phyloP scores from a whole-genome alignment of 2,888 invertebrate genomes.

The Dromius quadrimaculatus region DNA sequence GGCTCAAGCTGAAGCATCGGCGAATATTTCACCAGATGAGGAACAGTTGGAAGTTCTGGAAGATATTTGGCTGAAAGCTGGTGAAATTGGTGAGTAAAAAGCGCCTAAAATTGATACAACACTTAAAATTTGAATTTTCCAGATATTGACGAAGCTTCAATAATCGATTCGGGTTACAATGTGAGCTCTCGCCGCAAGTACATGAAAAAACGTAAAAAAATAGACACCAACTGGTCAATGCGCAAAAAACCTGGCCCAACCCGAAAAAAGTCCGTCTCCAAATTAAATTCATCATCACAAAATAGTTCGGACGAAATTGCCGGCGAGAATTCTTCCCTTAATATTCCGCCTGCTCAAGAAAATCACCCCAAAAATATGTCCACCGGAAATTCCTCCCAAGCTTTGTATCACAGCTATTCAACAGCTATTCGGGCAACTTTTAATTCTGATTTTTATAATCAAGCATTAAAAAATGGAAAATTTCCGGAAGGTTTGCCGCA shows the following conservation, averaged over 20 bases:
- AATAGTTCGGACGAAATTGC: too few species aligned
- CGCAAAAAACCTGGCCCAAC: conserved; percentile 42
- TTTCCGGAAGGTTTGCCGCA: conserved; percentile 15
- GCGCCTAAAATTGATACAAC: neutral
- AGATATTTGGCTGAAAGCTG: conserved; percentile 85
- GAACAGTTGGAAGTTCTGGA: conserved; percentile 80
- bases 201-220: conserved; percentile 58
- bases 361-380: neutral
- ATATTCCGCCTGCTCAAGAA: neutral
- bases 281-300: neutral
- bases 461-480: conserved; percentile 32
- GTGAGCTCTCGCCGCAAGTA: conserved; percentile 66
- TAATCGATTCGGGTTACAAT: conserved; percentile 70
- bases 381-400: neutral
- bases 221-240: conserved; percentile 30
- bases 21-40: conserved; percentile 74
- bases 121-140: conserved; percentile 45
- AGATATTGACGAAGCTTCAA: conserved; percentile 69
- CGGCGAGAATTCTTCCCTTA: neutral
- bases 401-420: conserved; percentile 33
- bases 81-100: conserved; percentile 74
- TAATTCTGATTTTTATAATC: conserved; percentile 34
- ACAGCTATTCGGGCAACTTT: conserved; percentile 18
- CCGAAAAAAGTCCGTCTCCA: conserved; percentile 29
- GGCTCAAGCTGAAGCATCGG: conserved; percentile 62